These are phyloP conservation scores for Uria lomvia DNA, from an alignment of 2,113 vertebrate genomes.

Conservation along the genomic window DNA sequence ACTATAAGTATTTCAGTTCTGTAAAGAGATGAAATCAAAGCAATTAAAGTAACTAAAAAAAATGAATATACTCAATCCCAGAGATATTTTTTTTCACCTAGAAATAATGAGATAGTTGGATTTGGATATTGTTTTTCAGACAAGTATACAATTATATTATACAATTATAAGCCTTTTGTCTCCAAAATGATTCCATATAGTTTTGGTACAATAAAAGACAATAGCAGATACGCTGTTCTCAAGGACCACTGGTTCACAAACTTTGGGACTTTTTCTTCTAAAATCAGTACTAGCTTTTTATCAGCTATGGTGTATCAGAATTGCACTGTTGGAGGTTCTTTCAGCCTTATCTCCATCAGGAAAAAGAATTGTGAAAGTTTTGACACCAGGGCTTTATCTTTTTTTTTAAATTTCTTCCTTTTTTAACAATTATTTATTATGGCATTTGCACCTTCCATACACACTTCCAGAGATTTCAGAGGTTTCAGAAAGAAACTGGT, in stretches of 20 bases:
- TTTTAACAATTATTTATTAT: background rate
- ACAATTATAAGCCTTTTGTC: background rate
- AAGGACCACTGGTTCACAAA: background rate
- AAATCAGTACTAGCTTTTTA: background rate
- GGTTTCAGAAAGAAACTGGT: background rate
- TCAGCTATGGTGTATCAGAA: background rate
- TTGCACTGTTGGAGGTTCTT: background rate
- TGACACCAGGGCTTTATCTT: background rate
- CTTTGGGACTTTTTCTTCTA: background rate
- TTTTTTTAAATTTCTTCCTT: background rate
- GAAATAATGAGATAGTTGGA: background rate
- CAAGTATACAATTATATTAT: background rate
- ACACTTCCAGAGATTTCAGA: background rate
- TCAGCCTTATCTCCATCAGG: background rate
- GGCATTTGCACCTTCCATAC: background rate
- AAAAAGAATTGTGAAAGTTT: background rate
- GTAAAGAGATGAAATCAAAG: background rate
- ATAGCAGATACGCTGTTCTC: background rate
- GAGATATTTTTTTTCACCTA: background rate
- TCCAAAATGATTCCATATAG: background rate
- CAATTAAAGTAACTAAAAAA: background rate
- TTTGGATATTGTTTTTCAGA: background rate
- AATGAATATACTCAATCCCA: background rate
- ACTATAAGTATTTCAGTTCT: background rate
- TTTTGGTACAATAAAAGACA: background rate